These are phyloP conservation scores for Gryllus bimaculatus DNA, from an alignment of 1,140 invertebrate species.

Conservation along the genomic window DNA sequence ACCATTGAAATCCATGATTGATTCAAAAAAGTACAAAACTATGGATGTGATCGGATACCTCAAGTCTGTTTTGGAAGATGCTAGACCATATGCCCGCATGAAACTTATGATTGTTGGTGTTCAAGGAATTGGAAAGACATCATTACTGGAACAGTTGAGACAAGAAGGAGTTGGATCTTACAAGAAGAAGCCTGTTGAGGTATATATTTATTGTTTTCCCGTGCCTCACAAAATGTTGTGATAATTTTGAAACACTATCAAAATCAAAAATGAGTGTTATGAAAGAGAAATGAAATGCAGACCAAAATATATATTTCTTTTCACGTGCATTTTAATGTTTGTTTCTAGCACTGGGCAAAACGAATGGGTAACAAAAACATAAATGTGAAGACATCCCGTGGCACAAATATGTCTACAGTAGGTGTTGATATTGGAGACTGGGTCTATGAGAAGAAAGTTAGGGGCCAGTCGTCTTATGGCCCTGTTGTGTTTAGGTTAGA, in stretches of 20 bases:
- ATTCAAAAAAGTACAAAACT: constrained; percentile 87
- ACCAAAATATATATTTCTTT: too few relatives aligned
- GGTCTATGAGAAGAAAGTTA: constrained; percentile 76
- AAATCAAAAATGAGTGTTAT: too few relatives aligned
- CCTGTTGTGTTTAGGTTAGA: constrained; percentile 72
- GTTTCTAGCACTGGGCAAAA: constrained; percentile 76
- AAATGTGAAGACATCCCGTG: constrained; percentile 60
- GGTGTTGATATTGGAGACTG: constrained; percentile 95
- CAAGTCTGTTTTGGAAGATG: constrained; percentile 81
- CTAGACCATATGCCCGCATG: constrained; percentile 88
- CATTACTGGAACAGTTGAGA: constrained; percentile 75
- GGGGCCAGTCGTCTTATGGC: constrained; percentile 62
- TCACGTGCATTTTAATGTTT: too few relatives aligned
- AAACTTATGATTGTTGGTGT: constrained; percentile 97
- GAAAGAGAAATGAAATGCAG: too few relatives aligned
- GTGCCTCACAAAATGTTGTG: too few relatives aligned
- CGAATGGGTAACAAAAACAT: constrained; percentile 84
- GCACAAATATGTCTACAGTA: constrained; percentile 65
- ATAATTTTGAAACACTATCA: too few relatives aligned
- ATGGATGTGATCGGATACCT: constrained; percentile 95
- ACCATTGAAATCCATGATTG: constrained; percentile 85
- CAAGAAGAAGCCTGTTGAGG: constrained; percentile 64
- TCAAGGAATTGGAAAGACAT: constrained; percentile 90
- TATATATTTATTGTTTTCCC: constrained; percentile 29
- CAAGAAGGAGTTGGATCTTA: constrained; percentile 72